phyloP scores from a whole-genome alignment of 1,140 invertebrate species.

The Drosophila athabasca region DNA sequence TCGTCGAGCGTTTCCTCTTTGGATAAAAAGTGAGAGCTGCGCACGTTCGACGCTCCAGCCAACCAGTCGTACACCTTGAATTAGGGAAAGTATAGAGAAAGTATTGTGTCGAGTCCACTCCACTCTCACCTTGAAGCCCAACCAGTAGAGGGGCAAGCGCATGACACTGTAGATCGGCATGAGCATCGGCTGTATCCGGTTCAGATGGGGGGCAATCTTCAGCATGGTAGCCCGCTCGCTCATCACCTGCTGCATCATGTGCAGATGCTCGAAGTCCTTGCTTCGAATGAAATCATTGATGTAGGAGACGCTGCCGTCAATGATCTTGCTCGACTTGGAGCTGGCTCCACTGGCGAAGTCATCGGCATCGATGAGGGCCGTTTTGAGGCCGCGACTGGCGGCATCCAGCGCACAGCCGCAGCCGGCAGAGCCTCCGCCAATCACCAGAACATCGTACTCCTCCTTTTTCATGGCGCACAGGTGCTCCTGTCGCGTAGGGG shows the following conservation, averaged over 20 bases:
- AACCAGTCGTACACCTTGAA: conserved; percentile 51
- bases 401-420: conserved; percentile 88
- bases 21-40: conserved; percentile 50
- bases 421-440: conserved; percentile 97
- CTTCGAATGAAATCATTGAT: conserved; percentile 31
- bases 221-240: conserved; percentile 54
- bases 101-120: too few species aligned
- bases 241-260: conserved; percentile 50
- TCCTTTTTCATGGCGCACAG: conserved; percentile 61
- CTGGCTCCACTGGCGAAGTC: conserved; percentile 61
- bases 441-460: conserved; percentile 94
- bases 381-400: conserved; percentile 54
- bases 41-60: conserved; percentile 49
- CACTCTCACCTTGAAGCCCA: conserved; percentile 41
- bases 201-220: conserved; percentile 58
- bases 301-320: conserved; percentile 53
- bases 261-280: conserved; percentile 48
- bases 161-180: conserved; percentile 58
- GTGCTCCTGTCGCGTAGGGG: conserved; percentile 50
- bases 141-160: conserved; percentile 45
- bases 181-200: conserved; percentile 67
- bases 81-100: too few species aligned
- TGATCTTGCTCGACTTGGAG: conserved; percentile 55
- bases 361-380: conserved; percentile 53
- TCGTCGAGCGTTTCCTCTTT: conserved; percentile 38